Evolutionary conservation across 2,113 vertebrate genomes (phyloP).

Genomic region (Nerophis ophidion): DNA sequence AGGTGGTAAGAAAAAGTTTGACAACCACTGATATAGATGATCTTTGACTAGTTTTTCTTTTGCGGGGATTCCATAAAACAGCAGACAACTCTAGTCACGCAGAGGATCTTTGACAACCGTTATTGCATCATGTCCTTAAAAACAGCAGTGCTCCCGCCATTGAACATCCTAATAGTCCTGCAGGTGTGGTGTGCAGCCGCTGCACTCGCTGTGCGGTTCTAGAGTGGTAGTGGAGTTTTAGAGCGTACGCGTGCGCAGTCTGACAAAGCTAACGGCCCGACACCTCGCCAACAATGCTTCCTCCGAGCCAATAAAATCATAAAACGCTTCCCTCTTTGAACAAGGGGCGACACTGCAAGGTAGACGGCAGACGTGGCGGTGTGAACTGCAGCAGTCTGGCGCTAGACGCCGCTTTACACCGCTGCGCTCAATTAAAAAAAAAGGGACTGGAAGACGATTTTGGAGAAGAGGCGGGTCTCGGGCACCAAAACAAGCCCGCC

Average conservation of each 20-base stretch:
- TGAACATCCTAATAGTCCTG: no score
- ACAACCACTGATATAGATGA: no score
- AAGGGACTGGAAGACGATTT: no score
- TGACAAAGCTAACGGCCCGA: conserved; percentile 44
- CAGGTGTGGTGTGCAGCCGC: no score
- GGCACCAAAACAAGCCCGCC: conserved; percentile 39
- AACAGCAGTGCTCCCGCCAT: no score
- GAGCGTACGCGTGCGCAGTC: conserved; percentile 19
- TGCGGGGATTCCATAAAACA: no score
- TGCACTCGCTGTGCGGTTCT: neutral
- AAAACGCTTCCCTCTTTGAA: conserved; percentile 64
- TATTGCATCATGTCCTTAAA: no score
- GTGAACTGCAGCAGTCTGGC: conserved; percentile 67
- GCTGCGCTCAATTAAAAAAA: conserved; percentile 57
- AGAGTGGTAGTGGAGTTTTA: no score
- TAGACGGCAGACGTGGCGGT: conserved; percentile 60
- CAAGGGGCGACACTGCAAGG: conserved; percentile 34
- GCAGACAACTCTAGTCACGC: no score
- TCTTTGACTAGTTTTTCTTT: no score
- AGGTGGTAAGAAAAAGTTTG: no score
- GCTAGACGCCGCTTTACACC: conserved; percentile 56
- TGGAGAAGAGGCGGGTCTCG: conserved; percentile 39
- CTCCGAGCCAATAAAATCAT: conserved; percentile 74
- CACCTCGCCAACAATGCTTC: conserved; percentile 61
- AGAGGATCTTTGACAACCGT: no score